phyloP scores from a whole-genome alignment of 2,888 invertebrate genomes.

The Pogonocherus hispidulus region DNA sequence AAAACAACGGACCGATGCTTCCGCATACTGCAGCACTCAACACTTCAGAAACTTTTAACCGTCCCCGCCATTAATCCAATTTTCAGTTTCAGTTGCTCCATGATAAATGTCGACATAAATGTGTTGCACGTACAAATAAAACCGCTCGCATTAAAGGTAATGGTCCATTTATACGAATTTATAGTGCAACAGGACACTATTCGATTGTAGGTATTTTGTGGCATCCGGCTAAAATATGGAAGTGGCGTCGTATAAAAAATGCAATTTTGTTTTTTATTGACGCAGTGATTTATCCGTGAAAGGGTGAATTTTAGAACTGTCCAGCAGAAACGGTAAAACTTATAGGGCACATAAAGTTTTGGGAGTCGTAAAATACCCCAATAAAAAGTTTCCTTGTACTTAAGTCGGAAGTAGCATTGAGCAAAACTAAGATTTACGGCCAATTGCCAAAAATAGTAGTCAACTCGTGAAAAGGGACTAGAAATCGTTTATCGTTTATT shows the following conservation, averaged over 20 bases:
- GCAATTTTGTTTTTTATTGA: neutral
- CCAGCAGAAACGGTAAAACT: neutral
- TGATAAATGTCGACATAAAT: slow-evolving; percentile 7
- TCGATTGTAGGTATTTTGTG: neutral
- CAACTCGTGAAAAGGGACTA: no score
- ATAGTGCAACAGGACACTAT: neutral
- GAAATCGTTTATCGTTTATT: no score
- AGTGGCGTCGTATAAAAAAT: neutral
- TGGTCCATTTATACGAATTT: slow-evolving; percentile 2
- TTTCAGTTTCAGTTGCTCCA: neutral
- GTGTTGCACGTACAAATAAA: neutral
- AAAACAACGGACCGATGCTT: neutral
- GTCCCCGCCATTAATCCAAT: neutral
- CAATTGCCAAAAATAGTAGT: no score
- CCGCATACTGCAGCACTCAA: neutral
- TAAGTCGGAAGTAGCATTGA: no score
- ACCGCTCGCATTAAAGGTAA: neutral
- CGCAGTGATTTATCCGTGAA: neutral
- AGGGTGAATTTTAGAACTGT: neutral
- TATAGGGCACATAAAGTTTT: neutral
- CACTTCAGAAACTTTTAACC: neutral
- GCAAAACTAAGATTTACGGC: no score
- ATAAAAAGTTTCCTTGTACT: no score
- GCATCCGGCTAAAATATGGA: neutral
- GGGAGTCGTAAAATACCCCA: no score